Base-by-base conservation (phyloP, 2,797 vertebrate species). In the Platyrinchus mystaceus region DNA sequence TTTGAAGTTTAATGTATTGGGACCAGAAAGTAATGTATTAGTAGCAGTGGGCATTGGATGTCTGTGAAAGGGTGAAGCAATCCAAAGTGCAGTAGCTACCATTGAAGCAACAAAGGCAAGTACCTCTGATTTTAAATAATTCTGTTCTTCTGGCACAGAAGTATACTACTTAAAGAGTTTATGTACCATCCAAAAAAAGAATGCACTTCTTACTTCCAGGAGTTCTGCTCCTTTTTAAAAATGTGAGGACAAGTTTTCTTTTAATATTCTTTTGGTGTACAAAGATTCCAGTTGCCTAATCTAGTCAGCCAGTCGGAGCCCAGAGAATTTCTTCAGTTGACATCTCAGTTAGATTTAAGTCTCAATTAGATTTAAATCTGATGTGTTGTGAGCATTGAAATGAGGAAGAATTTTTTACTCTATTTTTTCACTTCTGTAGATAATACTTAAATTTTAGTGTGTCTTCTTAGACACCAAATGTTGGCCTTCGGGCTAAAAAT, bases 91-190 rank as follows among this genome's bases (percentile, higher is more conserved):
- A 12, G 30, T 56, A 92, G 93, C 96, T 96, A 88, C 96, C 83
- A 19, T 86, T 84, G 84, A 95, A 88, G 84, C 92, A 94, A 96
- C 93, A 67, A 94, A 84, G 55, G 24, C 85, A 96, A 95, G 94
- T 97, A 94, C 88, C 84, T 97, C 68, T 19, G 89, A 83, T 96
- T 63, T 90, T 97, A 95, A 94, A 84, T 55, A 74, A 76, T 86
- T 89, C 79, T 93, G 32, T 79, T 92, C 43, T 95, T 83, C 60
- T 71, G 43, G 75, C 41, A 52, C 18, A 53, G 83, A 82, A 52
- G n/a, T 85, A 9, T 53, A 36, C 30, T 73, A 28, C 46, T 69
- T 63, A 80, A 55, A 9, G 1, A 30, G 14, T 55, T 67, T 26
- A 50, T 41, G 5, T 83, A 73, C 75, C 52, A 36, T 93, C 74